Conservation (phyloP, 2,888 invertebrate genomes). For the Lasioglossum zephyrum region DNA sequence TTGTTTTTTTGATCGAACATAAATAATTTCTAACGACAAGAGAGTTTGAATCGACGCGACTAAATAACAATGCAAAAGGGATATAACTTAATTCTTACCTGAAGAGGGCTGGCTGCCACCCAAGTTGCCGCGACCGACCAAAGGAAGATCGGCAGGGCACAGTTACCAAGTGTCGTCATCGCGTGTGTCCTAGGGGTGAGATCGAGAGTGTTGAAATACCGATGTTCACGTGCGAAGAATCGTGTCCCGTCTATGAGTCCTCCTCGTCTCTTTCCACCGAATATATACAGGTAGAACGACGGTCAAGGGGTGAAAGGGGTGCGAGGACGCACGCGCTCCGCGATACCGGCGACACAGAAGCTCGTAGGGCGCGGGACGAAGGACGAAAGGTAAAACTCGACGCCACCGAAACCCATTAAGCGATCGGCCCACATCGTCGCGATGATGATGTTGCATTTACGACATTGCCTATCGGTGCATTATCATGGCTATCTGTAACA, state of each 20-base stretch:
- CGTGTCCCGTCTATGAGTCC: conserved; percentile 68
- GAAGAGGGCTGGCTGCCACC: conserved; percentile 65
- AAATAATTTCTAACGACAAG: too few species aligned
- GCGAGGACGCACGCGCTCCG: conserved; percentile 42
- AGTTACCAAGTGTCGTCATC: conserved; percentile 10
- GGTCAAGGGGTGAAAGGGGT: conserved; percentile 31
- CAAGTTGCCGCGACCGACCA: conserved; percentile 53
- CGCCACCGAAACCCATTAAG: conserved; percentile 45
- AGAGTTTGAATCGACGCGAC: too few species aligned
- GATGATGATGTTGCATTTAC: not conserved
- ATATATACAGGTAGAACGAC: conserved; percentile 74
- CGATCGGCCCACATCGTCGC: not conserved
- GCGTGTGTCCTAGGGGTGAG: not conserved
- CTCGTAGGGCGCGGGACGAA: not conserved
- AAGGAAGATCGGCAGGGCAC: conserved; percentile 41
- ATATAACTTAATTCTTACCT: conserved; percentile 60
- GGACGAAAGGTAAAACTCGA: conserved; percentile 6
- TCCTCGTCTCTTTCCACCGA: conserved; percentile 72
- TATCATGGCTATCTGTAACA: not conserved
- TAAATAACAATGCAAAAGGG: too few species aligned
- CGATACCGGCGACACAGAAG: not conserved
- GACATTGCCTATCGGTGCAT: not conserved
- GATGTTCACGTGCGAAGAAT: conserved; percentile 46
- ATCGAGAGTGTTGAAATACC: not conserved
- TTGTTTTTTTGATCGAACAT: too few species aligned